phyloP scores from a whole-genome alignment of 1,140 invertebrate species.

The Saccostrea echinata region DNA sequence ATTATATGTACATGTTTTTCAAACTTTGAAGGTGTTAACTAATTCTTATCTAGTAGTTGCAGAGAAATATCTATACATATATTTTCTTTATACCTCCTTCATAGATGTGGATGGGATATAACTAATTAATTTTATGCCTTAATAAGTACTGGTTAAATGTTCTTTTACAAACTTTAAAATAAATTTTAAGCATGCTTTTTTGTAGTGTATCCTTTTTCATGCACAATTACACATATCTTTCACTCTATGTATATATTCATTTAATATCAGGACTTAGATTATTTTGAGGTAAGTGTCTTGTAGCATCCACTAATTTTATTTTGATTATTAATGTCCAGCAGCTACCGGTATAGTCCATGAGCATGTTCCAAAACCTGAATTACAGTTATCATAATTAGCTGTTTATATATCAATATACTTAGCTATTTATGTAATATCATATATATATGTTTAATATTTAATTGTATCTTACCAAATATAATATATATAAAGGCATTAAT shows the following conservation, averaged over 20 bases:
- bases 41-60: not conserved
- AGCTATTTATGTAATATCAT: not conserved
- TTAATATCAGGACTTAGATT: slow-evolving; percentile 41
- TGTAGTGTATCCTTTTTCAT: not conserved
- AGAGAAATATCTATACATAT: not conserved
- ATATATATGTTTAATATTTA: not conserved
- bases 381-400: not conserved
- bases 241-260: not conserved
- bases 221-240: slow-evolving; percentile 12
- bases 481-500: not conserved
- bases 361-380: not conserved
- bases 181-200: slow-evolving; percentile 9
- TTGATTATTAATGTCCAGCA: not conserved
- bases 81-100: not conserved
- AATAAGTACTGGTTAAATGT: not conserved
- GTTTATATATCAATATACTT: not conserved
- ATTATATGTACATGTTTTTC: not conserved
- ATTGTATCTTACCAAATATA: not conserved
- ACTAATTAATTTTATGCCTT: not conserved
- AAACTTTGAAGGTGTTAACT: not conserved
- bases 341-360: not conserved
- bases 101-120: not conserved
- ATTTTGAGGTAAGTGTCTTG: slow-evolving; percentile 35
- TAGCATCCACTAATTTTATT: slow-evolving; percentile 8
- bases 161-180: not conserved